Evolutionary conservation across 2,113 vertebrate genomes (phyloP).

Genomic region (Oncorhynchus tshawytscha): DNA sequence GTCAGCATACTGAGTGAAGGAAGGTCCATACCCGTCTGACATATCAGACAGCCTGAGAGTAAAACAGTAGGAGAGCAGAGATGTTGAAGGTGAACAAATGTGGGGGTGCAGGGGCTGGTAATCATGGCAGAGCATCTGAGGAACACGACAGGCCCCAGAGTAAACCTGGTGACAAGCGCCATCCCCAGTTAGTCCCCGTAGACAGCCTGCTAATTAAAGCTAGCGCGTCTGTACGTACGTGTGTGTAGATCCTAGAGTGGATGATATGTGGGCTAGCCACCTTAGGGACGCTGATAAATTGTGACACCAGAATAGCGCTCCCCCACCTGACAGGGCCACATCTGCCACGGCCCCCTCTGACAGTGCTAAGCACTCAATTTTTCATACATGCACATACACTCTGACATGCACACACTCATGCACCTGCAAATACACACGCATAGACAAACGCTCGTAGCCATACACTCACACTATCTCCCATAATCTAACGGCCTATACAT

Average conservation of each 20-base stretch:
- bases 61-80: not conserved
- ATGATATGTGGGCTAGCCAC: conserved; percentile 8
- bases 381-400: not conserved
- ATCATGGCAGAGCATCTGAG: not conserved
- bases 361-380: not conserved
- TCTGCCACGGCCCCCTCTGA: not conserved
- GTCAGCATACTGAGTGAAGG: not conserved
- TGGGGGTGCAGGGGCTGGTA: not conserved
- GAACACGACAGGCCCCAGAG: conserved; percentile 3
- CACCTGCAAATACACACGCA: not conserved
- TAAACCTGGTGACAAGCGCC: conserved; percentile 15
- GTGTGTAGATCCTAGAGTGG: not conserved
- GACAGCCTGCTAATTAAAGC: conserved; percentile 22
- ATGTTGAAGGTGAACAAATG: conserved; percentile 7
- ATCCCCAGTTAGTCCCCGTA: conserved; percentile 25
- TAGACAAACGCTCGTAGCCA: not conserved
- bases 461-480: not conserved
- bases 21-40: not conserved
- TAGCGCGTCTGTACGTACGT: not conserved
- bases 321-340: conserved; percentile 4
- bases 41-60: not conserved
- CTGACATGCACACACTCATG: not conserved
- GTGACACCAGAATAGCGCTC: conserved; percentile 25
- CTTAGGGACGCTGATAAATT: conserved; percentile 14
- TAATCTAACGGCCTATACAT: not conserved